Percentiles rank a stretch among this genome's conserved stretches.
These are phyloP conservation scores for Podargus strigoides DNA, from an alignment of 2,797 vertebrate species.

Conservation along the genomic window DNA sequence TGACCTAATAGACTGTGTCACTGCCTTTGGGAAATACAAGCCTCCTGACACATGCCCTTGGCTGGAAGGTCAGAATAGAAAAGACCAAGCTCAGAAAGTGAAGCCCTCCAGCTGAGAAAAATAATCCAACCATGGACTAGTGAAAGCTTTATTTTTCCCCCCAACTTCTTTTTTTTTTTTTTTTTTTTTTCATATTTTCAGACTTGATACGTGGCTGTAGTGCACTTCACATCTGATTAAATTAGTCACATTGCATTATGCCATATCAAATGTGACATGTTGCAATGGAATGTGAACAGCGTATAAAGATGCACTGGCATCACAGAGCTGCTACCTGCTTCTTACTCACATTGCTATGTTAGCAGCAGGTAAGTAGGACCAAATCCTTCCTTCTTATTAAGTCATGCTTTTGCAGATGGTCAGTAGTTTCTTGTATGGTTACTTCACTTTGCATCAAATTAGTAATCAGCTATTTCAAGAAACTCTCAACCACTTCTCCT, in stretches of 20 bases:
- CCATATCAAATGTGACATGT: constrained; percentile 60
- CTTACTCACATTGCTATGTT: not conserved
- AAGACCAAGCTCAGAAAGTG: constrained; percentile 54
- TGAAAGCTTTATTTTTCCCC: constrained; percentile 33
- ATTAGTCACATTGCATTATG: constrained; percentile 70
- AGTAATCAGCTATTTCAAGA: not conserved
- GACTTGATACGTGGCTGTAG: constrained; percentile 46
- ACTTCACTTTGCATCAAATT: not conserved
- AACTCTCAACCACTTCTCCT: not conserved
- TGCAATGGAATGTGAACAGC: constrained; percentile 61
- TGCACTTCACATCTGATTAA: constrained; percentile 71
- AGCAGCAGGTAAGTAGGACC: not conserved
- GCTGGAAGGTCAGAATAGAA: constrained; percentile 69
- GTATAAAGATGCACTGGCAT: constrained; percentile 53
- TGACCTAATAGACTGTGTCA: constrained; percentile 63
- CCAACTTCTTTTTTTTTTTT: not conserved
- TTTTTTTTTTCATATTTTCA: constrained; percentile 4
- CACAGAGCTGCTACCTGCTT: constrained; percentile 2
- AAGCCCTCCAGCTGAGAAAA: constrained; percentile 61
- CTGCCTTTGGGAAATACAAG: constrained; percentile 55
- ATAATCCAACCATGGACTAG: constrained; percentile 43
- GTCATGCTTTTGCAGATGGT: not conserved
- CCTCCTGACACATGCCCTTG: constrained; percentile 55
- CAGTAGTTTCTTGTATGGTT: not conserved
- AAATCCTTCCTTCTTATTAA: not conserved